Evolutionary conservation across 2,113 vertebrate species (phyloP).

Genomic region (Peucedramus taeniatus): DNA sequence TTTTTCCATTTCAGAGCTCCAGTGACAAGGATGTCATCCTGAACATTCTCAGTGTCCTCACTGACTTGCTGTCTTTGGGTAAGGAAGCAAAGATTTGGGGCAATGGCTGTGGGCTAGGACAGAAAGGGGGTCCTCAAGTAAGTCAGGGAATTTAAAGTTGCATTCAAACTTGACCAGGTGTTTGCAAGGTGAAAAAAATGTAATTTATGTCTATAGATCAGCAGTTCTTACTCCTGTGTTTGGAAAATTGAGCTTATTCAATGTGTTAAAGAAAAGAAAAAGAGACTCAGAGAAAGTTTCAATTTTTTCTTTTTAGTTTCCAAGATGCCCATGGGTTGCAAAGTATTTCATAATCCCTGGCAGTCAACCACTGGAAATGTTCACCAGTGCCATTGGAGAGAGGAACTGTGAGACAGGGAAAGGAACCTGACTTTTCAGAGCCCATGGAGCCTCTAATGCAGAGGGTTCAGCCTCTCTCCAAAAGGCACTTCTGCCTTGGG

Average conservation of each 20-base stretch:
- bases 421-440: background rate
- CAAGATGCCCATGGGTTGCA: background rate
- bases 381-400: background rate
- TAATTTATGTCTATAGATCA: background rate
- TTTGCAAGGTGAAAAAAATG: background rate
- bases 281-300: background rate
- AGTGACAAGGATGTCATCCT: conserved; percentile 78
- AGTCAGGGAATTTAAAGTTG: background rate
- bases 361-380: background rate
- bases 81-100: conserved; percentile 31
- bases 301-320: background rate
- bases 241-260: background rate
- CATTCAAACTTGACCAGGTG: background rate
- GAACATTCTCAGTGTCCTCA: conserved; percentile 81
- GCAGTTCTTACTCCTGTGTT: background rate
- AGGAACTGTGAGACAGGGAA: background rate
- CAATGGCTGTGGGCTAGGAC: background rate
- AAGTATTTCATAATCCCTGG: background rate
- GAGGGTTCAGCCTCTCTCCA: background rate
- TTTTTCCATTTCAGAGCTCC: conserved; percentile 77
- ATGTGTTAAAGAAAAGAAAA: background rate
- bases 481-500: background rate
- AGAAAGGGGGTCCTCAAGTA: background rate
- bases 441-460: background rate
- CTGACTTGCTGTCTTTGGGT: conserved; percentile 88